phyloP scores from a whole-genome alignment of 2,797 vertebrate species.

The Sebastes kiyomatsui region DNA sequence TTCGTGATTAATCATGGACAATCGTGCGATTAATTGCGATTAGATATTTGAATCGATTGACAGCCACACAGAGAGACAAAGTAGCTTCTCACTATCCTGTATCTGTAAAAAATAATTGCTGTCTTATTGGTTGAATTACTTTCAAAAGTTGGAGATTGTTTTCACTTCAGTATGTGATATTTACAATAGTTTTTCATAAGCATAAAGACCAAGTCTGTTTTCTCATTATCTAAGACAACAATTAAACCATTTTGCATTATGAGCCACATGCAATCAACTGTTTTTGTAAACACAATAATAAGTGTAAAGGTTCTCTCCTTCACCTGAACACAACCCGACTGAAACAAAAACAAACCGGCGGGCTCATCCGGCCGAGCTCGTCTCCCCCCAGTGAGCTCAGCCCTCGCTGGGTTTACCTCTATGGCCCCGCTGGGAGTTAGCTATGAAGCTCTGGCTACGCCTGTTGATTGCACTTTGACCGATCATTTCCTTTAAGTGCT shows the following conservation, averaged over 20 bases:
- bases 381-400: constrained; percentile 26
- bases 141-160: not conserved
- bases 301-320: not conserved
- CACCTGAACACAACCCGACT: constrained; percentile 12
- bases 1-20: too few relatives aligned
- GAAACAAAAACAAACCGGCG: constrained; percentile 36
- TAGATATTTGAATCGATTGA: too few relatives aligned
- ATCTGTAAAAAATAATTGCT: not conserved
- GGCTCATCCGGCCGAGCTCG: constrained; percentile 9
- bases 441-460: constrained; percentile 56
- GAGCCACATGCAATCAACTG: constrained; percentile 1
- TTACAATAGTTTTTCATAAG: not conserved
- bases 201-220: not conserved
- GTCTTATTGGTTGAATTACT: not conserved
- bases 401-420: constrained; percentile 65
- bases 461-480: constrained; percentile 83
- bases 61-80: not conserved
- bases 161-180: not conserved
- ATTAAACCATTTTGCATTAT: not conserved
- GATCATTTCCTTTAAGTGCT: constrained; percentile 79
- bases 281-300: not conserved
- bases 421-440: constrained; percentile 70
- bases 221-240: constrained; percentile 12
- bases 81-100: not conserved
- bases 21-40: too few relatives aligned